phyloP scores from a whole-genome alignment of 2,888 invertebrate genomes.

The Thysanoteuthis rhombus region DNA sequence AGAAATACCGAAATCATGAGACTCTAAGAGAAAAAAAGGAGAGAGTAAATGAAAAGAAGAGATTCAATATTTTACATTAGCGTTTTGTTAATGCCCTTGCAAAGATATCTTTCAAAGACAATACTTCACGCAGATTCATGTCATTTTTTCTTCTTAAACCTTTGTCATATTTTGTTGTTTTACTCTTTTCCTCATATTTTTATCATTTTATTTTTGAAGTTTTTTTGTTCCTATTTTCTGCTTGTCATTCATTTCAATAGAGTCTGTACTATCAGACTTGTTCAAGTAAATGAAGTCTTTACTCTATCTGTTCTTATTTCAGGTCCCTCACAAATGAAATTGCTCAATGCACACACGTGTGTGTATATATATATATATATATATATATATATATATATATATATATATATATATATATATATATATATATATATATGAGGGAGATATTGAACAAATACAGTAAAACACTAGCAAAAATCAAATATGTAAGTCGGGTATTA shows the following conservation, averaged over 20 bases:
- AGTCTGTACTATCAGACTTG: not conserved
- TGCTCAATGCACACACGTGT: not conserved
- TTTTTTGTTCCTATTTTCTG: not conserved
- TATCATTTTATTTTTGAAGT: not conserved
- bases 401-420: not conserved
- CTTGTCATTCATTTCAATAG: not conserved
- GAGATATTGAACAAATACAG: too few species aligned
- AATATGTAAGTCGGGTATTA: too few species aligned
- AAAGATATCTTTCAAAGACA: not conserved
- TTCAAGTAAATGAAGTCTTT: too few species aligned
- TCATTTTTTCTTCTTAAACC: not conserved
- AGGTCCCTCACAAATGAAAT: not conserved
- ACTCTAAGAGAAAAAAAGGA: not conserved
- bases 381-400: not conserved
- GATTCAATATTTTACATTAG: not conserved
- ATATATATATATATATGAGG: not conserved
- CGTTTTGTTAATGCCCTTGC: not conserved
- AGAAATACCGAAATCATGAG: too few species aligned
- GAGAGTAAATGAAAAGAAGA: not conserved
- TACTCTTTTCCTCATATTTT: not conserved
- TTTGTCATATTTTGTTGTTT: not conserved
- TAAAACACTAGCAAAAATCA: too few species aligned
- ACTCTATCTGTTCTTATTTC: not conserved
- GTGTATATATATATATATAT: not conserved
- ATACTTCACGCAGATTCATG: not conserved